Evolutionary conservation across 2,113 vertebrate species (phyloP), one percentile per base, ranked within the genome.

Genomic region (Tachysurus vachellii): DNA sequence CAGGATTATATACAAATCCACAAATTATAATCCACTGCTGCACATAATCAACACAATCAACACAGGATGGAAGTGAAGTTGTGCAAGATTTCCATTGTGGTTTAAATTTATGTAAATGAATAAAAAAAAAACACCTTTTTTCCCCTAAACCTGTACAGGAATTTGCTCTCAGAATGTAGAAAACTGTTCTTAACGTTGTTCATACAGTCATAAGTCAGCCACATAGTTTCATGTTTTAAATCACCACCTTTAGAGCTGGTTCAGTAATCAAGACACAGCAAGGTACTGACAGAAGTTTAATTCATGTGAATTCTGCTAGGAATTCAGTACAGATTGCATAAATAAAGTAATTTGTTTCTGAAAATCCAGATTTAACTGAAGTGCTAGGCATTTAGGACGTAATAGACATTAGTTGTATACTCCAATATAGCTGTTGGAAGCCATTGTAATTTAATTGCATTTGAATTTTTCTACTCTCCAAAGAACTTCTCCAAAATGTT

Each of bases 1-100:
- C 31, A 85, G 86, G 82, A 88, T 56, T 47, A 83, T 68, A 59
- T 56, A 83, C 64, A 87, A 86, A 88, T 68, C 56, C 81, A 76
- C 83, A 88, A 88, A 82, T 64, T 36, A 73, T 50, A 70, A 73
- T 76, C 75, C 84, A 84, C 82, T 59, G 80, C 79, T 53, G 77
- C 62, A 84, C 79, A 85, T 47, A 84, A 50, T 71, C 79, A 28
- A 86, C 85, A 83, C 85, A 81, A 50, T 71, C 79, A 28, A 86
- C 85, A 83, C 85, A 80, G 31, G 17, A 73, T 68, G 54, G 79
- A 85, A 77, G 84, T 73, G 50, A 84, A 70, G n/a, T 62, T 82
- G 83, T 82, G 86, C 68, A 77, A 82, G 44, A 70, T 57, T 61
- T 85, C 85, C 66, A 76, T 36, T 53, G 19, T 26, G 17, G 84